Evolutionary conservation across 2,797 vertebrate species (phyloP), one percentile per base, ranked within the genome.

Genomic region (Bufotes viridis): DNA sequence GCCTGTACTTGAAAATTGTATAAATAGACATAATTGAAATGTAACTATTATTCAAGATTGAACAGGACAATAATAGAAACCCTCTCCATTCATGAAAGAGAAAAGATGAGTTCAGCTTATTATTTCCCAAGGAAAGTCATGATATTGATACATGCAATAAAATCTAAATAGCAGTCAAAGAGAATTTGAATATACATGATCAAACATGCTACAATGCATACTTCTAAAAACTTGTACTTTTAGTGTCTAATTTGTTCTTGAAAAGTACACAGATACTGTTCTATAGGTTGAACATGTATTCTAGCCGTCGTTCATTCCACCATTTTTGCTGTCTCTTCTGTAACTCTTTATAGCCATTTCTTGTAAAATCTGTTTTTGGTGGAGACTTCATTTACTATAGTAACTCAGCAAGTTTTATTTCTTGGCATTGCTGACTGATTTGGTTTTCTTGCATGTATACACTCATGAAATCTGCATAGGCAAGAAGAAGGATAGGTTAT

Each of bases 1-100:
- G 86, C 90, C 91, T 91, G 91, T 91, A 91, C 79, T 91, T 61
- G 84, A 84, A 93, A 78, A 88, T 14, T 87, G 55, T 92, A 94
- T 76, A 89, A 90, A 92, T 90, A 72, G 55, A 89, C 80, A 55
- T 88, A 76, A 91, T 67, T 85, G 84, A 91, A 93, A 92, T 89
- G 78, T 85, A 92, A 92, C 90, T 55, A 87, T 29, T 58, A 51
- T 89, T 90, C 65, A 91, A 90, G 72, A 90, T 7, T 0, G 61
- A 26, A 85, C 20, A 86, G 90, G 92, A 87, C 86, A 61, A 15
- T 87, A 87, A 91, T 18, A 69, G 55, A 78, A 78, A 83, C 29
- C 72, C 22, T 67, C 53, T 78, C 10, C 72, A 34, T 86, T 86
- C 65, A 69, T 67, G 51, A 86, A 79, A 55, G 61, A 57, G 42